Percentiles rank a stretch among this genome's conserved stretches.
Evolutionary conservation across 2,888 invertebrate genomes (phyloP).

Genomic region (Teinopalpus imperialis): DNA sequence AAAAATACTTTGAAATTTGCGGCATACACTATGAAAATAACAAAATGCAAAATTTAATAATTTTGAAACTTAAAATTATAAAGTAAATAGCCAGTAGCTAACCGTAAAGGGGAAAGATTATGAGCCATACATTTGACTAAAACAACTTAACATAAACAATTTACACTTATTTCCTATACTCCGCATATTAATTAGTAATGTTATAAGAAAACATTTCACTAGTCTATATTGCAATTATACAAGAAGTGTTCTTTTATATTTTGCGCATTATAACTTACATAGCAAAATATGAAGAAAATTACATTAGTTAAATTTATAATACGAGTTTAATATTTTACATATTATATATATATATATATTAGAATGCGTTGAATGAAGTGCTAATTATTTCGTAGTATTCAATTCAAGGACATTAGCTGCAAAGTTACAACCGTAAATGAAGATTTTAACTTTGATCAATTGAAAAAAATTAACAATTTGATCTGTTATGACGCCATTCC

Average conservation of each 20-base stretch:
- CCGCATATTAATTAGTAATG: too few species aligned
- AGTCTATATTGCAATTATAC: slow-evolving; percentile 2
- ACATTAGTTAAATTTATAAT: slow-evolving; percentile 1
- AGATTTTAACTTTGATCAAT: too few species aligned
- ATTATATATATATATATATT: too few species aligned
- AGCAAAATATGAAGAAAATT: slow-evolving; percentile 13
- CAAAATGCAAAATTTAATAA: too few species aligned
- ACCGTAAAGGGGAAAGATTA: too few species aligned
- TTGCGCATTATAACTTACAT: slow-evolving; percentile 3
- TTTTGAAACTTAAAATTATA: too few species aligned
- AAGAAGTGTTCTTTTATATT: slow-evolving; percentile 4
- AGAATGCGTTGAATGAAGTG: slow-evolving; percentile 46
- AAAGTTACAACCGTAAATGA: slow-evolving; percentile 15
- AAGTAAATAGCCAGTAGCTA: too few species aligned
- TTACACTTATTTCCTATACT: neutral
- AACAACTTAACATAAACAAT: slow-evolving; percentile 5
- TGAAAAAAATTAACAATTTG: too few species aligned
- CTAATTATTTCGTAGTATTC: slow-evolving; percentile 12
- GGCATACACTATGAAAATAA: too few species aligned
- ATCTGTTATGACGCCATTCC: too few species aligned
- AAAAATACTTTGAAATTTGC: too few species aligned
- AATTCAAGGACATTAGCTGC: neutral
- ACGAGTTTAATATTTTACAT: slow-evolving; percentile 30
- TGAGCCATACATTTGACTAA: neutral
- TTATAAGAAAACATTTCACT: slow-evolving; percentile 11